A percentile compares a stretch with the other conserved stretches of the same genome.
Evolutionary conservation across 1,140 invertebrate genomes (phyloP).

Genomic region (Hydropsyche tenuis): DNA sequence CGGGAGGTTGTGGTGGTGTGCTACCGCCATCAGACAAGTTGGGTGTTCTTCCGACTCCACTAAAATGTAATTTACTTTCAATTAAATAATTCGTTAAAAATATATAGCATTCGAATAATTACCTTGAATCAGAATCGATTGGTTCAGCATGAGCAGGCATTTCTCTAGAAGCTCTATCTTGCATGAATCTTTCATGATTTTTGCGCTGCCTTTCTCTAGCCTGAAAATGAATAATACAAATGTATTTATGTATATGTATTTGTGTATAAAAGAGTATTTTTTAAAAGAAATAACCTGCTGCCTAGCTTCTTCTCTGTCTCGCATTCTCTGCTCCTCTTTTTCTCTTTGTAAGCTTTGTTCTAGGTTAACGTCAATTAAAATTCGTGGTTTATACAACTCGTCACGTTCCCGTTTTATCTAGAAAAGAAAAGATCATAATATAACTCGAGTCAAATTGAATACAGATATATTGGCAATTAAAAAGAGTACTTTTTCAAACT

Average conservation of each 20-base stretch:
- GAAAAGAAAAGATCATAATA: slow-evolving; percentile 42
- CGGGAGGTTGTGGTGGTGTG: slow-evolving; percentile 41
- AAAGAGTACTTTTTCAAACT: slow-evolving; percentile 67
- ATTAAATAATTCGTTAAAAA: not conserved
- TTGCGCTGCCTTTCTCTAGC: slow-evolving; percentile 54
- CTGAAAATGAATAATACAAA: slow-evolving; percentile 41
- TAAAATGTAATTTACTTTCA: slow-evolving; percentile 6
- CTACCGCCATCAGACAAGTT: slow-evolving; percentile 45
- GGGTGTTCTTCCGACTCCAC: slow-evolving; percentile 42
- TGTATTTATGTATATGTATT: no score
- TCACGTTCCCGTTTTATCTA: slow-evolving; percentile 77
- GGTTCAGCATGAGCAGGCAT: slow-evolving; percentile 71
- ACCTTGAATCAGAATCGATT: slow-evolving; percentile 69
- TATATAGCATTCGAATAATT: slow-evolving; percentile 2
- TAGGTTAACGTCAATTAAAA: slow-evolving; percentile 73
- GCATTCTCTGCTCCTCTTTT: slow-evolving; percentile 63
- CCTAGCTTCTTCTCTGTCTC: slow-evolving; percentile 61
- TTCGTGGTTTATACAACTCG: slow-evolving; percentile 82
- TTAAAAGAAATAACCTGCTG: slow-evolving; percentile 52
- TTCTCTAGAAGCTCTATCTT: slow-evolving; percentile 62
- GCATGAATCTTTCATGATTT: slow-evolving; percentile 58
- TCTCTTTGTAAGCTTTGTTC: slow-evolving; percentile 63
- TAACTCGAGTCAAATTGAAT: slow-evolving; percentile 38
- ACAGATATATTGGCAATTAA: not conserved
- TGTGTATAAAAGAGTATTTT: not conserved